Evolutionary conservation across 35 echinoderm and acorn worm species (phyloP), one percentile per base, ranked within the genome.

Genomic region (Lytechinus variegatus): DNA sequence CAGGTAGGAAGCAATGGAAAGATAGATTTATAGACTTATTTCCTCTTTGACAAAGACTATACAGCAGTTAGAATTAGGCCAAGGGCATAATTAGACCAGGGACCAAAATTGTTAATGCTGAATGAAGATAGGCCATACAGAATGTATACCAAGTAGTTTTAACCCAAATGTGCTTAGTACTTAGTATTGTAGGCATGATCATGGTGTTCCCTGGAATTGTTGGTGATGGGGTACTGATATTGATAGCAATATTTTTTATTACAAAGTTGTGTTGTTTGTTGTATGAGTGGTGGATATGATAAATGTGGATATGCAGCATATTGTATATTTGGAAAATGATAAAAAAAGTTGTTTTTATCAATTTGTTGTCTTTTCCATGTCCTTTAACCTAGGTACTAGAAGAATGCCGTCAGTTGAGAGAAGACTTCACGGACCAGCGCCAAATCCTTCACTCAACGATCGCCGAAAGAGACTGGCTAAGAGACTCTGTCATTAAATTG

Each of bases 401-500:
- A 93, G 91, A 93, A 93, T 93, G 91, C 54, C 91, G 91, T 53
- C 91, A 93, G 91, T 53, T 93, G 91, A 93, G 91, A 24, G 91
- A 93, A 54, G 91, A 93, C 44, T 93, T 93, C 54, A 10, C 54
- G 54, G 28, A 29, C 10, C 91, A 93, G 54, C 91, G 91, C 53
- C 91, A 93, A 53, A 93, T 93, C 91, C 91, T 93, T 53, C 91
- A 93, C 52, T 93, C 91, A 27, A 93, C 91, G 13, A 56, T 56
- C 91, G 91, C 91, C n/a, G 91, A 93, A 54, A 93, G 91, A 93
- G 91, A 93, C 27, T 93, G 91, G 91, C 54, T 93, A 7, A 53
- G 91, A 56, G 91, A 93, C 28, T 52, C 91, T 24, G 91, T 93
- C 54, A 93, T 93, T 54, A 93, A 93, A 27, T 56, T 93, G 10